Percentiles rank a stretch among this genome's conserved stretches.
Evolutionary conservation across 2,888 invertebrate species (phyloP).

Genomic region (Erebia palarica): DNA sequence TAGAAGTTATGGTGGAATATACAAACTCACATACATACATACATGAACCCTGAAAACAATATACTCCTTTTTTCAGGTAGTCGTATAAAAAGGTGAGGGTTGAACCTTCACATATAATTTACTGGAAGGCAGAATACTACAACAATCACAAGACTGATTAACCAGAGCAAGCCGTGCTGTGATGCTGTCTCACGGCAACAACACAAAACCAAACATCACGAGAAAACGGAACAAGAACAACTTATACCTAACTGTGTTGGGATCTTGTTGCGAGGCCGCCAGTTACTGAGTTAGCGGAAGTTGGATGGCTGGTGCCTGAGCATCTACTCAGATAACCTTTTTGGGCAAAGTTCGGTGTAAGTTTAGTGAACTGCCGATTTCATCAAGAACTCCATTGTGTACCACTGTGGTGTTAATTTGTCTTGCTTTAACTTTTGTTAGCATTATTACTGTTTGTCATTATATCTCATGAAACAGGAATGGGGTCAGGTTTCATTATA

Average conservation of each 20-base stretch:
- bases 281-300: constrained; percentile 1
- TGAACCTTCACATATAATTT: too few species aligned
- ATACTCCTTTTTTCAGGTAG: too few species aligned
- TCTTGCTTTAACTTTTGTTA: too few species aligned
- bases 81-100: too few species aligned
- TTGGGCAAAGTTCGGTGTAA: not conserved
- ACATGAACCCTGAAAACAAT: too few species aligned
- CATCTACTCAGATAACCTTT: not conserved
- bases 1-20: too few species aligned
- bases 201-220: not conserved
- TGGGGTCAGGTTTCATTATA: too few species aligned
- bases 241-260: not conserved
- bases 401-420: not conserved
- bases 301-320: not conserved
- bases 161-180: not conserved
- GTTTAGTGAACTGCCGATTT: not conserved
- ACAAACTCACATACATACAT: too few species aligned
- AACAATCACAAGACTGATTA: not conserved
- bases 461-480: too few species aligned
- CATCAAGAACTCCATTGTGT: not conserved
- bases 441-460: too few species aligned
- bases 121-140: not conserved
- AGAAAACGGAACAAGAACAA: constrained; percentile 2
- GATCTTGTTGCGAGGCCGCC: not conserved
- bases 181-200: not conserved